Conservation (phyloP, 35 echinoderm and acorn worm species). For the Patiria miniata region DNA sequence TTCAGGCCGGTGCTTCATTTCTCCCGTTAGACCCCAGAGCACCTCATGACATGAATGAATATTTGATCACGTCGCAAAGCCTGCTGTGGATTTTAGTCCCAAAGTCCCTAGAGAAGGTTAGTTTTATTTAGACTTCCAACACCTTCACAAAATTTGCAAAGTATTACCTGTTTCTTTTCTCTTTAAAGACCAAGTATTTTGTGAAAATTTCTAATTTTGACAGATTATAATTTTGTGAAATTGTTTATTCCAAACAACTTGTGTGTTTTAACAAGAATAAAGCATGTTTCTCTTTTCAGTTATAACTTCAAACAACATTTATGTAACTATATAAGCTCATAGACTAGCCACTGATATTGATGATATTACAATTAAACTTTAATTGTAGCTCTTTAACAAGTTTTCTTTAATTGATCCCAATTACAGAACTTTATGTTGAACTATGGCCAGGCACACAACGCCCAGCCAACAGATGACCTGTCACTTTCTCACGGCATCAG, state of each 20-base stretch:
- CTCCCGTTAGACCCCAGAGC: constrained; percentile 41
- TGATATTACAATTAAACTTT: too few relatives aligned
- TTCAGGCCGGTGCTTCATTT: constrained; percentile 51
- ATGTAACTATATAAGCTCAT: neutral
- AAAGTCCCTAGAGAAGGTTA: constrained; percentile 34
- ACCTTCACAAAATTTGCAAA: neutral
- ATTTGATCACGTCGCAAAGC: constrained; percentile 25
- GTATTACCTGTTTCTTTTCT: too few relatives aligned
- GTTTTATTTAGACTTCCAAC: neutral
- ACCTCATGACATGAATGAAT: constrained; percentile 41
- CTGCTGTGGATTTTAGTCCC: constrained; percentile 24
- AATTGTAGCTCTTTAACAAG: neutral
- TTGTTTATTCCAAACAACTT: neutral
- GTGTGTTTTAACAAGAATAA: too few relatives aligned
- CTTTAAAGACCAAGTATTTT: neutral
- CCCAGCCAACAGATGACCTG: neutral
- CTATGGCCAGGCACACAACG: neutral
- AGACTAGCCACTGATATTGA: too few relatives aligned
- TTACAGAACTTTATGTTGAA: neutral
- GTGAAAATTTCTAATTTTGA: neutral
- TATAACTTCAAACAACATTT: neutral
- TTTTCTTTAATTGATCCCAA: neutral
- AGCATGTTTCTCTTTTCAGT: neutral
- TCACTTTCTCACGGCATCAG: neutral
- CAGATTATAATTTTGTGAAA: neutral